These are phyloP conservation scores for Neria commutata DNA, from an alignment of 2,888 invertebrate genomes.

Conservation along the genomic window DNA sequence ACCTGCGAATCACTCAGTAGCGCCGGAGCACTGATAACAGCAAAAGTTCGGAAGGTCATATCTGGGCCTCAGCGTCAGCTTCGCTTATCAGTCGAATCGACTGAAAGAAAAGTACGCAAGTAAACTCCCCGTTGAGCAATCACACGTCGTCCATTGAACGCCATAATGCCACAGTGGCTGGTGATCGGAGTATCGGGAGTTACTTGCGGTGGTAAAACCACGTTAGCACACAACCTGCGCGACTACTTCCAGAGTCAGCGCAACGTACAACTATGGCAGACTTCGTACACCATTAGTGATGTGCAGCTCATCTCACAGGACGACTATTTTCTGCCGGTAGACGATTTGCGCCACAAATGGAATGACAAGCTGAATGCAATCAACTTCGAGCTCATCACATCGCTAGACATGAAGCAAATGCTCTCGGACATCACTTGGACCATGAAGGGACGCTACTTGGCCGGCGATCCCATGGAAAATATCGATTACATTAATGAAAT, in stretches of 20 bases:
- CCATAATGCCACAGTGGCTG: constrained; percentile 64
- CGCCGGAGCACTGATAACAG: not conserved
- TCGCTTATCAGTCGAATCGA: not conserved
- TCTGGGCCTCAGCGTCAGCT: too few relatives aligned
- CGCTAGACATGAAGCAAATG: constrained; percentile 78
- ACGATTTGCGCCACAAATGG: constrained; percentile 70
- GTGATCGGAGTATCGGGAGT: constrained; percentile 78
- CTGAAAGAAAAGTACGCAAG: constrained; percentile 5
- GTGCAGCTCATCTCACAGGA: constrained; percentile 74
- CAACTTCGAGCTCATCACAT: constrained; percentile 76
- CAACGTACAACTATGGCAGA: constrained; percentile 51
- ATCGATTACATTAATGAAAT: constrained; percentile 36
- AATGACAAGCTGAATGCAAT: constrained; percentile 72
- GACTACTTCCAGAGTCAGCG: constrained; percentile 53
- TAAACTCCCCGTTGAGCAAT: not conserved
- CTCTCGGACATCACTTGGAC: constrained; percentile 65
- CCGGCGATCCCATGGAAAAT: constrained; percentile 39
- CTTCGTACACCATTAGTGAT: constrained; percentile 57
- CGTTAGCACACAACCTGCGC: constrained; percentile 68
- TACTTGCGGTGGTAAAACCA: constrained; percentile 85
- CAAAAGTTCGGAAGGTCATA: not conserved
- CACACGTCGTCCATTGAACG: constrained; percentile 43
- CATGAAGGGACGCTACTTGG: constrained; percentile 49
- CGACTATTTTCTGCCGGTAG: constrained; percentile 73
- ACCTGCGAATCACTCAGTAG: constrained; percentile 2